Evolutionary conservation across 2,113 vertebrate genomes (phyloP).

Genomic region (Bothrops jararaca): DNA sequence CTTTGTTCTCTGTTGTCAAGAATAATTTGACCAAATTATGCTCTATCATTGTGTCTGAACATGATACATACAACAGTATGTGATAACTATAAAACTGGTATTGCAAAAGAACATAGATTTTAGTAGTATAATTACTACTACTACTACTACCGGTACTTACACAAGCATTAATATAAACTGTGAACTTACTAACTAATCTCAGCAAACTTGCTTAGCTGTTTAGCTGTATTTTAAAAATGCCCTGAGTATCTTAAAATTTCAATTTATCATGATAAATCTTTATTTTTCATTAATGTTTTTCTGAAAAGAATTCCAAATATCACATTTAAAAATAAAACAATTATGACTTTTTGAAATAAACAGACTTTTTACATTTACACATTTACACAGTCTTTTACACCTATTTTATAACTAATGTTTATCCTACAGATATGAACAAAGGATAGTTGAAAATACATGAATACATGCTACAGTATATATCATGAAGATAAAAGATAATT

Average conservation of each 20-base stretch:
- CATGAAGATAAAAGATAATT: neutral
- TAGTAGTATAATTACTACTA: slow-evolving; percentile 40
- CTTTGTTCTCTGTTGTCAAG: slow-evolving; percentile 8
- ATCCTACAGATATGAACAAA: neutral
- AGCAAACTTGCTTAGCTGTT: slow-evolving; percentile 32
- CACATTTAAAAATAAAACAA: neutral
- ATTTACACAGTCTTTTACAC: neutral
- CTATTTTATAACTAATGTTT: neutral
- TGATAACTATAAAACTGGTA: slow-evolving; percentile 42
- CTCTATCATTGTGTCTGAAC: neutral
- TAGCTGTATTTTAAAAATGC: neutral
- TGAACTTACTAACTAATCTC: slow-evolving; percentile 48
- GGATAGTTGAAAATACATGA: neutral
- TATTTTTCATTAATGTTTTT: slow-evolving; percentile 48
- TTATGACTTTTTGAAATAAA: neutral
- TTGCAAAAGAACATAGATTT: slow-evolving; percentile 61
- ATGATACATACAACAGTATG: neutral
- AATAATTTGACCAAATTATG: slow-evolving; percentile 6
- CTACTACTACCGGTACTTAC: slow-evolving; percentile 22
- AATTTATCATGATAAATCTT: neutral
- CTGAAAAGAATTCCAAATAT: slow-evolving; percentile 41
- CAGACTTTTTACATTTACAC: neutral
- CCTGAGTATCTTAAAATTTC: neutral
- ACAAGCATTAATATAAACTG: slow-evolving; percentile 54
- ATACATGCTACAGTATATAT: neutral